Evolutionary conservation across 2,888 invertebrate species (phyloP), one percentile per base, ranked within the genome.

Genomic region (Harpalus rufipes): DNA sequence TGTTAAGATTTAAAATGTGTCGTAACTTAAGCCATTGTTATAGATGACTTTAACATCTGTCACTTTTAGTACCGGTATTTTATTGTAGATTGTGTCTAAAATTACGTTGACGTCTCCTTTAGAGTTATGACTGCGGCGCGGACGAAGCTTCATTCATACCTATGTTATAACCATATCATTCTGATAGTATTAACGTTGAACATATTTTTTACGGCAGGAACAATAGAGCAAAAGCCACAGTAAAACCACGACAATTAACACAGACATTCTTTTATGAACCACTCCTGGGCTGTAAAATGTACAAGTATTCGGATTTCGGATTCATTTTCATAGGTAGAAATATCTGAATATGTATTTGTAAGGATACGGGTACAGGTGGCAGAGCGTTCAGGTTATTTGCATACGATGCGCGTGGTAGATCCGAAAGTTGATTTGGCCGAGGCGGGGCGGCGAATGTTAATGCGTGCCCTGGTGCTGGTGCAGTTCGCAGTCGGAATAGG

Each of bases 391-490:
- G 58, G 51, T 41, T 81, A 51, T 51, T 81, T 68, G 63, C 81
- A 63, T 63, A 78, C 78, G 78, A 61, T 80, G 80, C 41, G 81
- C 65, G 81, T 65, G 68, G 56, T 68, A 82, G 82, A 72, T 72
- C 63, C 25, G 58, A 82, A 82, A 68, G 82, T 82, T 82, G 82
- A 82, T 82, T 82, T 82, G 72, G 51, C 18, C 81, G 56, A 4
- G 32, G 25, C 25, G 25, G 25, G 72, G 72, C 32, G 51, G 83
- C 74, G 84, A 78, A 85, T 85, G 84, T 85, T 85, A 85, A 85
- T 85, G 85, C 80, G 56, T 68, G 84, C 32, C 32, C 32, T 32
- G 79, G 7, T 84, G 76, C 32, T 32, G 79, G 7, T 84, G 76
- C 84, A 84, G 65, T 84, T 76, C 51, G 68, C 65, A 84, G 84